phyloP scores from a whole-genome alignment of 2,797 vertebrate genomes.

The Presbytis comata region DNA sequence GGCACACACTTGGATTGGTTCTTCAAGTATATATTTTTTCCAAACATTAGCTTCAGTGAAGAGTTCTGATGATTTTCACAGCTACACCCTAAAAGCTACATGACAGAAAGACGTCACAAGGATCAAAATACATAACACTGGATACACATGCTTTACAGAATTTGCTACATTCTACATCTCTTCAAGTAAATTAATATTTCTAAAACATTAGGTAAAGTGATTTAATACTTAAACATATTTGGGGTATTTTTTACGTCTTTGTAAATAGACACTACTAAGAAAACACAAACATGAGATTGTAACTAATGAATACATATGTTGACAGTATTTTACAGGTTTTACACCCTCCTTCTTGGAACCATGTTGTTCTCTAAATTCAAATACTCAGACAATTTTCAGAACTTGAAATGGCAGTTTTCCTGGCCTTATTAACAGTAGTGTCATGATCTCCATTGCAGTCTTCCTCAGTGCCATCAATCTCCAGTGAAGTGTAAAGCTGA shows the following conservation, averaged over 20 bases:
- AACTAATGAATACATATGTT: constrained; percentile 93
- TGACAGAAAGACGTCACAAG: constrained; percentile 94
- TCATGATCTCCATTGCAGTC: background rate
- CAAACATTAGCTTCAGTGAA: constrained; percentile 87
- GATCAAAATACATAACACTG: constrained; percentile 94
- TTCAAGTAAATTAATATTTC: constrained; percentile 91
- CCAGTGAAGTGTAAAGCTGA: background rate
- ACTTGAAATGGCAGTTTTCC: constrained; percentile 75
- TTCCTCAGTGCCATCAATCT: background rate
- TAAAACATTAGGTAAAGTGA: constrained; percentile 93
- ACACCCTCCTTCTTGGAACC: constrained; percentile 28
- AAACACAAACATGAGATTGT: constrained; percentile 98
- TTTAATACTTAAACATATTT: constrained; percentile 86
- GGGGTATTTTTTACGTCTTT: constrained; percentile 87
- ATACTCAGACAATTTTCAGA: background rate
- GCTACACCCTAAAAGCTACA: constrained; percentile 96
- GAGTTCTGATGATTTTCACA: constrained; percentile 89
- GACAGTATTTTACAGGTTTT: constrained; percentile 87
- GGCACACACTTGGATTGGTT: constrained; percentile 80
- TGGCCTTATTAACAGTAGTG: background rate
- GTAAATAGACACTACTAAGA: constrained; percentile 93
- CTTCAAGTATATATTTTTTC: constrained; percentile 84
- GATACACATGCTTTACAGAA: constrained; percentile 89
- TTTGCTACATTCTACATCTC: constrained; percentile 86
- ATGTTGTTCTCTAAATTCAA: background rate